phyloP scores from a whole-genome alignment of 2,113 vertebrate genomes.

The Mustela lutreola region DNA sequence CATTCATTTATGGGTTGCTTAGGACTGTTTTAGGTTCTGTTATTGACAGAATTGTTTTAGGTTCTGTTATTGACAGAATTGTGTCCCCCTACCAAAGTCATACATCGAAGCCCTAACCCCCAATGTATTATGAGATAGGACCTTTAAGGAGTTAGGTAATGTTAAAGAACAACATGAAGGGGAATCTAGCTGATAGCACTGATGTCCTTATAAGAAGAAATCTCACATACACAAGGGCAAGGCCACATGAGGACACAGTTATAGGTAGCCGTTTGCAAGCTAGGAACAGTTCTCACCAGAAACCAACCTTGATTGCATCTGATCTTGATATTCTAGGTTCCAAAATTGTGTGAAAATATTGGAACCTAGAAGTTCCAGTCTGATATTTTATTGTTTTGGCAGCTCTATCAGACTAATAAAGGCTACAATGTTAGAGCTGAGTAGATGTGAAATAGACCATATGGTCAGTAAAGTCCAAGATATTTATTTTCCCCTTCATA shows the following conservation, averaged over 20 bases:
- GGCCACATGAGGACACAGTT: too few relatives aligned
- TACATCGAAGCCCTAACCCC: too few relatives aligned
- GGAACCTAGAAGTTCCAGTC: too few relatives aligned
- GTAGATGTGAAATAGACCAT: neutral
- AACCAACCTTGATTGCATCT: neutral
- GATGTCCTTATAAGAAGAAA: neutral
- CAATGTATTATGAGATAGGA: neutral
- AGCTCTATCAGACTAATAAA: neutral
- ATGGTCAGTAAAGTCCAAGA: neutral
- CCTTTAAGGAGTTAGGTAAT: neutral
- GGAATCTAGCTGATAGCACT: neutral
- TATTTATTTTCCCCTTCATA: neutral
- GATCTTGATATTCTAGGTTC: neutral
- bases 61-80: neutral
- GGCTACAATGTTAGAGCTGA: neutral
- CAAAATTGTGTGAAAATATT: neutral
- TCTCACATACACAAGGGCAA: neutral
- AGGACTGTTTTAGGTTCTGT: neutral
- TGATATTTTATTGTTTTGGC: neutral
- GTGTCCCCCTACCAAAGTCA: too few relatives aligned
- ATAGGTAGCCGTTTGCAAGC: neutral
- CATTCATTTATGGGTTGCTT: neutral
- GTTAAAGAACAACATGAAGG: neutral
- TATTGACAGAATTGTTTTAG: neutral
- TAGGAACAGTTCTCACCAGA: neutral